Conservation (phyloP, 35 echinoderm and acorn worm species). For the Acanthaster planci region DNA sequence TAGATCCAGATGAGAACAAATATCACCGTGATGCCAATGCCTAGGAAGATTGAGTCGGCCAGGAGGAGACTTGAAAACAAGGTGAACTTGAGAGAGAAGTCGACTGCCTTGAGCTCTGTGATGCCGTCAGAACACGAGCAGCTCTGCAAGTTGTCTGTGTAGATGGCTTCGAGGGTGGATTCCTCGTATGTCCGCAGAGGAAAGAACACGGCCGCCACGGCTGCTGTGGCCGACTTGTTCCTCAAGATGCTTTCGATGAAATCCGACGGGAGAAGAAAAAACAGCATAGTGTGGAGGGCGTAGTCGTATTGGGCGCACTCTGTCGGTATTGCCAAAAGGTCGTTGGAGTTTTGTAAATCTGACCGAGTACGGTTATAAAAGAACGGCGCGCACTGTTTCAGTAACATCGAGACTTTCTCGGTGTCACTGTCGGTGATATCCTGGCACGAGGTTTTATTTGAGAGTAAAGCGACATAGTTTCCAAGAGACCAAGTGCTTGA, state of each 20-base stretch:
- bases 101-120: constrained; percentile 14
- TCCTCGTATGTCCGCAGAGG: not conserved
- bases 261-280: constrained; percentile 23
- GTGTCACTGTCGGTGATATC: constrained; percentile 67
- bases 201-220: not conserved
- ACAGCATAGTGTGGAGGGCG: constrained; percentile 24
- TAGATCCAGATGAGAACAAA: constrained; percentile 73
- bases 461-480: constrained; percentile 48
- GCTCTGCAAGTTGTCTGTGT: constrained; percentile 53
- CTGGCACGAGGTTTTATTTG: constrained; percentile 61
- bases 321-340: not conserved
- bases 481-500: constrained; percentile 76
- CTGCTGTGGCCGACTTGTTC: not conserved
- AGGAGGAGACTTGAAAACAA: constrained; percentile 59
- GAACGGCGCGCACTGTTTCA: constrained; percentile 50
- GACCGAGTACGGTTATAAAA: constrained; percentile 28
- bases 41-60: constrained; percentile 61
- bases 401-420: not conserved
- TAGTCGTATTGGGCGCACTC: constrained; percentile 34
- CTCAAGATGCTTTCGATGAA: constrained; percentile 29
- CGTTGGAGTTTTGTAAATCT: not conserved
- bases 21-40: constrained; percentile 38
- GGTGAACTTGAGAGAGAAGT: constrained; percentile 56
- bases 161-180: constrained; percentile 3
- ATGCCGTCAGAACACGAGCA: constrained; percentile 11